These are phyloP conservation scores for Anthonomus grandis DNA, from an alignment of 1,140 invertebrate genomes.

Conservation along the genomic window DNA sequence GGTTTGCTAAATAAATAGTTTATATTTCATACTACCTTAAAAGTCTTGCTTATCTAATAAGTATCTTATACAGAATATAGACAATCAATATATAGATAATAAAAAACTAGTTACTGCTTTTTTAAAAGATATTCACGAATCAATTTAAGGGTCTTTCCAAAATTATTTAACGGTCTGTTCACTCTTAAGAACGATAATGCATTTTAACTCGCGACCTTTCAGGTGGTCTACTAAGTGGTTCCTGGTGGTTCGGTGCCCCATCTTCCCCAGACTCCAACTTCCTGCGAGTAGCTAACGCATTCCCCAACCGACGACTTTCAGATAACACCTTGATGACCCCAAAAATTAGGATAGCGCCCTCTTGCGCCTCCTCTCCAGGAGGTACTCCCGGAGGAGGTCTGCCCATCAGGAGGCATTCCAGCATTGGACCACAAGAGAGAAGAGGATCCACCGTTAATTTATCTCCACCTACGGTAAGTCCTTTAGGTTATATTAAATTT, in stretches of 20 bases:
- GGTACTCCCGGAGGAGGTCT: conserved; percentile 77
- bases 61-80: too few relatives aligned
- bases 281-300: conserved; percentile 75
- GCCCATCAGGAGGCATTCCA: conserved; percentile 82
- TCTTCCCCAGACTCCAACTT: conserved; percentile 83
- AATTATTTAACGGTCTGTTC: too few relatives aligned
- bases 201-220: conserved; percentile 12
- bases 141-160: too few relatives aligned
- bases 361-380: conserved; percentile 81
- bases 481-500: too few relatives aligned
- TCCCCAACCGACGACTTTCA: conserved; percentile 79
- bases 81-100: too few relatives aligned
- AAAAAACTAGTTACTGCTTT: too few relatives aligned
- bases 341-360: conserved; percentile 79
- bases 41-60: too few relatives aligned
- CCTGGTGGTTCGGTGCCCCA: conserved; percentile 71
- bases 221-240: conserved; percentile 65
- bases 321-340: conserved; percentile 90
- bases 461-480: conserved; percentile 76
- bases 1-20: too few relatives aligned
- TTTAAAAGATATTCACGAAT: too few relatives aligned
- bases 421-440: conserved; percentile 82
- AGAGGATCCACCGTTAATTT: conserved; percentile 80
- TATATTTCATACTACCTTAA: too few relatives aligned
- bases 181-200: too few relatives aligned